Conservation (phyloP, 2,888 invertebrate genomes). For the Sphecodes monilicornis region DNA sequence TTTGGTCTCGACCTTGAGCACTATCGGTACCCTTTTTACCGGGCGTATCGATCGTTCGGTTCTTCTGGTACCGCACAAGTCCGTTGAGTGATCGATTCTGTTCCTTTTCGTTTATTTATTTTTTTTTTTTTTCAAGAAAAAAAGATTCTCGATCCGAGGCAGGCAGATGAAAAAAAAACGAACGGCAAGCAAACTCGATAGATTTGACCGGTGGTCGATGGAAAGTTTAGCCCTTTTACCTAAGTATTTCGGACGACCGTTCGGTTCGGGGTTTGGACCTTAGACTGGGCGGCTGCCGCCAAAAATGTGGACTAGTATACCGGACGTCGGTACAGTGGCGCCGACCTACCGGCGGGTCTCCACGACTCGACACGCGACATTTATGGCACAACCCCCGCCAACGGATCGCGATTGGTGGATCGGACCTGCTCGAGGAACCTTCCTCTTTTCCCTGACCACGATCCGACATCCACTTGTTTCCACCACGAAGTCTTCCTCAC, state of each 20-base stretch:
- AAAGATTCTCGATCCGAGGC: background rate
- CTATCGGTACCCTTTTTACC: slow-evolving; percentile 5
- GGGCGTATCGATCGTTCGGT: slow-evolving; percentile 7
- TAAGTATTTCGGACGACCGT: slow-evolving; percentile 84
- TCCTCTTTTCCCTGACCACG: slow-evolving; percentile 31
- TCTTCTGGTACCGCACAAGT: slow-evolving; percentile 12
- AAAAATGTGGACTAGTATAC: slow-evolving; percentile 83
- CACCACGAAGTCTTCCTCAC: slow-evolving; percentile 38
- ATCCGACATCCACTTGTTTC: slow-evolving; percentile 38
- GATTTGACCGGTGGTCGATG: slow-evolving; percentile 45
- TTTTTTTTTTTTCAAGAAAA: background rate
- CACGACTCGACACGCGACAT: slow-evolving; percentile 77
- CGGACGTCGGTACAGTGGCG: slow-evolving; percentile 77
- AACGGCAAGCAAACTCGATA: background rate
- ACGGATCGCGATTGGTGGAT: slow-evolving; percentile 67
- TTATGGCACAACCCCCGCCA: slow-evolving; percentile 83
- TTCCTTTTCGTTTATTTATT: background rate
- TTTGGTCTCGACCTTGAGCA: slow-evolving; percentile 23
- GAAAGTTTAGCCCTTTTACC: slow-evolving; percentile 74
- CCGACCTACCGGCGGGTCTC: slow-evolving; percentile 74
- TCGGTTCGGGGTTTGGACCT: slow-evolving; percentile 84
- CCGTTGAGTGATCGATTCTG: background rate
- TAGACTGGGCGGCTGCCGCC: slow-evolving; percentile 82
- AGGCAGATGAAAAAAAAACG: background rate
- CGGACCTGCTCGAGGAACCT: slow-evolving; percentile 36